A percentile compares a stretch with the other conserved stretches of the same genome.
Evolutionary conservation across 2,888 invertebrate species (phyloP).

Genomic region (Crematogaster levior): DNA sequence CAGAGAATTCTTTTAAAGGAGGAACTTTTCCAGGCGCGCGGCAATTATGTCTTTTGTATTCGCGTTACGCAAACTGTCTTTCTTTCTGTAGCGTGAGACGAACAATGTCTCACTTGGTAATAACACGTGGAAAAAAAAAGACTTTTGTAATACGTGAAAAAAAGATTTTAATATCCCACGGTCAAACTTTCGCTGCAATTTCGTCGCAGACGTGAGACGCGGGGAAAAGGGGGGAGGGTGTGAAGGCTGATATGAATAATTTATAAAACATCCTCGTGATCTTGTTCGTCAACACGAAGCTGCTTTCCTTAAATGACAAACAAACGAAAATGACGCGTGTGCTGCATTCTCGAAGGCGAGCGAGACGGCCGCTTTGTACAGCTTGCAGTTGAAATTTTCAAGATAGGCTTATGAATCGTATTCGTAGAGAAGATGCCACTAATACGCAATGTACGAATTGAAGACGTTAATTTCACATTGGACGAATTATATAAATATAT

Average conservation of each 20-base stretch:
- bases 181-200: slow-evolving; percentile 15
- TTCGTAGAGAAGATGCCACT: neutral
- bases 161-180: slow-evolving; percentile 2
- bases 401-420: neutral
- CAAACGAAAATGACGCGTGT: neutral
- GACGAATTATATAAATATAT: too few species aligned
- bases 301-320: neutral
- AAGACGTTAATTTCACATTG: neutral
- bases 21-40: slow-evolving; percentile 32
- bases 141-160: slow-evolving; percentile 5
- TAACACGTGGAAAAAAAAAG: neutral
- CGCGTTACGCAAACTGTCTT: slow-evolving; percentile 34
- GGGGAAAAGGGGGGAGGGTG: neutral
- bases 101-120: slow-evolving; percentile 10
- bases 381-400: neutral
- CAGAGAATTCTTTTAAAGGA: slow-evolving; percentile 12
- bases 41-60: slow-evolving; percentile 41
- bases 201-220: neutral
- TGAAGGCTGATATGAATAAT: slow-evolving; percentile 8
- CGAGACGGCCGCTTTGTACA: neutral
- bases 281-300: slow-evolving; percentile 3
- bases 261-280: slow-evolving; percentile 16
- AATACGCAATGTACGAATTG: neutral
- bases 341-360: neutral
- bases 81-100: slow-evolving; percentile 5